Percentiles rank a stretch among this genome's conserved stretches.
Conservation (phyloP, 2,797 vertebrate genomes). For the Botia almorhae region DNA sequence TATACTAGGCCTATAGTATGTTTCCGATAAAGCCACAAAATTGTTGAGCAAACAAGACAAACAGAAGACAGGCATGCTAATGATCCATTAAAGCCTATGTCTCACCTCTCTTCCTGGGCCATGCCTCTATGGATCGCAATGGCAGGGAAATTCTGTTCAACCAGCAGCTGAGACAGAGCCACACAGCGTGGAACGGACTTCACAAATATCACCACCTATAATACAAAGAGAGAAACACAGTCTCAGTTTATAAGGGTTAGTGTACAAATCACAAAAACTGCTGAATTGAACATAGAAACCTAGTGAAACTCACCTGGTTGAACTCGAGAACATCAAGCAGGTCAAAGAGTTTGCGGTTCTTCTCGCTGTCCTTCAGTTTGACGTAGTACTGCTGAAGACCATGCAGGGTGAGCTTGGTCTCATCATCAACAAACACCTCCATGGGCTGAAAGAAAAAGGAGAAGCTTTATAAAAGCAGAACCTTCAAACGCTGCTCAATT, state of each 20-base stretch:
- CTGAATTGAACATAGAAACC: neutral
- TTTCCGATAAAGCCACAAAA: too few relatives aligned
- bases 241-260: too few relatives aligned
- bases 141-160: constrained; percentile 90
- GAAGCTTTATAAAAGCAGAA: neutral
- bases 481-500: neutral
- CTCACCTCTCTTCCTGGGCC: constrained; percentile 86
- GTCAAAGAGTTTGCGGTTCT: constrained; percentile 91
- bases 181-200: constrained; percentile 87
- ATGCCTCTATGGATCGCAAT: constrained; percentile 88
- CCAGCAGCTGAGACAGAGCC: constrained; percentile 86
- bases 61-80: too few relatives aligned
- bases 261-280: neutral
- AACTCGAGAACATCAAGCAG: constrained; percentile 90
- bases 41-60: too few relatives aligned
- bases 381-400: constrained; percentile 92
- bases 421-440: constrained; percentile 93
- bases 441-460: constrained; percentile 79
- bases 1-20: too few relatives aligned
- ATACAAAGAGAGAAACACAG: neutral
- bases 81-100: neutral
- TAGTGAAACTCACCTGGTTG: constrained; percentile 82
- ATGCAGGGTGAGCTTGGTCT: constrained; percentile 91
- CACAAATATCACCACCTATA: constrained; percentile 87
- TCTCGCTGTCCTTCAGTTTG: constrained; percentile 93